Evolutionary conservation across 2,888 invertebrate species (phyloP).

Genomic region (Rhamphomyia laevipes): DNA sequence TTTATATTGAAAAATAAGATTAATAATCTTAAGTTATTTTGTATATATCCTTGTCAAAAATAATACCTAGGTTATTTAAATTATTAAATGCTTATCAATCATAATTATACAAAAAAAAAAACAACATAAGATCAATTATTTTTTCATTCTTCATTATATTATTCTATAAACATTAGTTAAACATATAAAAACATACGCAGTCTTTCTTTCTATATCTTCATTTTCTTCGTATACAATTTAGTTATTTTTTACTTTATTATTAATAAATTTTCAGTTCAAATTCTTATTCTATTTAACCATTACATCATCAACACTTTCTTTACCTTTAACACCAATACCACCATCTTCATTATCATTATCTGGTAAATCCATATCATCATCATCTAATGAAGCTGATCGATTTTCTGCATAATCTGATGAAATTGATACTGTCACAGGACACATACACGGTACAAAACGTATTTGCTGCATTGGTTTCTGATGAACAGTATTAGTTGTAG

Average conservation of each 20-base stretch:
- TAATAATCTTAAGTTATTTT: no score
- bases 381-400: conserved; percentile 1
- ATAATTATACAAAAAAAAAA: no score
- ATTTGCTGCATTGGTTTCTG: conserved; percentile 9
- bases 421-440: conserved; percentile 14
- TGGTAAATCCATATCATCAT: conserved; percentile 1
- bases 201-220: background rate
- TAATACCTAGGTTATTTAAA: no score
- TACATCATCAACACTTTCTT: background rate
- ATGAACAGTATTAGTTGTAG: background rate
- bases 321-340: background rate
- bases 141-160: no score
- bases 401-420: conserved; percentile 7
- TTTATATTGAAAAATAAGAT: no score
- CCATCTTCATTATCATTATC: background rate
- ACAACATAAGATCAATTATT: no score
- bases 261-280: background rate
- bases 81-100: no score
- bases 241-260: background rate
- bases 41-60: no score
- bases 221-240: background rate
- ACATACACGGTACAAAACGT: conserved; percentile 18
- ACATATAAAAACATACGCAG: background rate
- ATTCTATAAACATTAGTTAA: no score
- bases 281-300: background rate